Percentiles rank a stretch among this genome's conserved stretches.
Evolutionary conservation across 2,113 vertebrate genomes (phyloP).

Genomic region (Oplegnathus fasciatus): DNA sequence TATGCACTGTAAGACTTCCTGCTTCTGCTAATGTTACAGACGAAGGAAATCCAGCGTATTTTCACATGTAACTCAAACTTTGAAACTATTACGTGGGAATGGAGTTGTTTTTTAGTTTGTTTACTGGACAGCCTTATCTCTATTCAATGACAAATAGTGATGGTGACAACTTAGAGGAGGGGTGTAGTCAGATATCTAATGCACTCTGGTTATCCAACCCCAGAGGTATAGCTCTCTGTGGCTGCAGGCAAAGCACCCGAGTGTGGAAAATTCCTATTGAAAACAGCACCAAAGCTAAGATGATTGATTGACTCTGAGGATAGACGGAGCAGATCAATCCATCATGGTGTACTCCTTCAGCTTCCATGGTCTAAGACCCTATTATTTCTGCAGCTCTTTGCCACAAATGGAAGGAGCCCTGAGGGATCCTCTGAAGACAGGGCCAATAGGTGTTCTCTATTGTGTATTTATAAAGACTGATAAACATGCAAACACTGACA

Average conservation of each 20-base stretch:
- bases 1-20: slow-evolving; percentile 14
- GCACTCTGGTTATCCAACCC: slow-evolving; percentile 58
- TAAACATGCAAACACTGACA: slow-evolving; percentile 19
- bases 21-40: background rate
- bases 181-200: slow-evolving; percentile 68
- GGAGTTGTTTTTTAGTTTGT: slow-evolving; percentile 31
- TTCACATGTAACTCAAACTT: slow-evolving; percentile 30
- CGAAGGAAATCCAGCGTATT: background rate
- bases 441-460: slow-evolving; percentile 13
- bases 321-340: slow-evolving; percentile 79
- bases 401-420: slow-evolving; percentile 42
- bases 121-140: slow-evolving; percentile 38
- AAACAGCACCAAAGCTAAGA: slow-evolving; percentile 69
- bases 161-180: slow-evolving; percentile 48
- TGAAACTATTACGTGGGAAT: slow-evolving; percentile 1
- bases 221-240: slow-evolving; percentile 46
- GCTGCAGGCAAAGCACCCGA: slow-evolving; percentile 35
- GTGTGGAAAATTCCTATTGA: slow-evolving; percentile 68
- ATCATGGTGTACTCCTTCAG: slow-evolving; percentile 71
- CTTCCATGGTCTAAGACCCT: slow-evolving; percentile 60
- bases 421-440: slow-evolving; percentile 26
- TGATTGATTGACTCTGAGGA: slow-evolving; percentile 82
- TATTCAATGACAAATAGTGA: slow-evolving; percentile 42
- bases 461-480: slow-evolving; percentile 36
- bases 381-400: slow-evolving; percentile 66